Conservation (phyloP, 2,888 invertebrate species). For the Philereme transversata region DNA sequence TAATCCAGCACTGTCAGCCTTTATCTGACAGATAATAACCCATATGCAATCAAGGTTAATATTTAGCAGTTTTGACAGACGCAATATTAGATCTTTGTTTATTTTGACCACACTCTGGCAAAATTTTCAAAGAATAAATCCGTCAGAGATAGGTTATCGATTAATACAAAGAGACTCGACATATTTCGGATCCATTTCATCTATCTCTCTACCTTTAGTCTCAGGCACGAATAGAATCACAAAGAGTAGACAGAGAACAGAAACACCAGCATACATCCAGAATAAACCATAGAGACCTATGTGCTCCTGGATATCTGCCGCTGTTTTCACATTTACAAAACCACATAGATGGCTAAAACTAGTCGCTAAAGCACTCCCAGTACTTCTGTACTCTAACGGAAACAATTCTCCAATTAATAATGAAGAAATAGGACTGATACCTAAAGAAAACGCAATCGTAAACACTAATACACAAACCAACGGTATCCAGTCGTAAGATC, state of each 20-base stretch:
- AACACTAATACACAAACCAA: conserved; percentile 91
- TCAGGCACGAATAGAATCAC: conserved; percentile 94
- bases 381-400: conserved; percentile 88
- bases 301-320: conserved; percentile 89
- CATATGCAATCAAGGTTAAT: too few relatives aligned
- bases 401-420: conserved; percentile 89
- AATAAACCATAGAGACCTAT: conserved; percentile 92
- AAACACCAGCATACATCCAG: conserved; percentile 93
- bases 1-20: conserved; percentile 47
- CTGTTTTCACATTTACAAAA: conserved; percentile 92
- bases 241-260: conserved; percentile 91
- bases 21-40: conserved; percentile 9
- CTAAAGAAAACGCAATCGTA: conserved; percentile 92
- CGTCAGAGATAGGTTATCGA: conserved; percentile 62
- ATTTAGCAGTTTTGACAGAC: background rate
- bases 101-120: background rate
- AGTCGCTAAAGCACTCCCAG: conserved; percentile 88
- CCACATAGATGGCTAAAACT: conserved; percentile 94
- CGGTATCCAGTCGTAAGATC: conserved; percentile 92
- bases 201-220: conserved; percentile 94
- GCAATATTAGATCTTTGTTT: too few relatives aligned
- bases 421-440: conserved; percentile 90
- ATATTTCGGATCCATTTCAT: conserved; percentile 92
- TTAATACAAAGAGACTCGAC: conserved; percentile 83
- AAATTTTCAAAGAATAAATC: conserved; percentile 18